Evolutionary conservation across 2,888 invertebrate genomes (phyloP).

Genomic region (Hyposoter dolosus): DNA sequence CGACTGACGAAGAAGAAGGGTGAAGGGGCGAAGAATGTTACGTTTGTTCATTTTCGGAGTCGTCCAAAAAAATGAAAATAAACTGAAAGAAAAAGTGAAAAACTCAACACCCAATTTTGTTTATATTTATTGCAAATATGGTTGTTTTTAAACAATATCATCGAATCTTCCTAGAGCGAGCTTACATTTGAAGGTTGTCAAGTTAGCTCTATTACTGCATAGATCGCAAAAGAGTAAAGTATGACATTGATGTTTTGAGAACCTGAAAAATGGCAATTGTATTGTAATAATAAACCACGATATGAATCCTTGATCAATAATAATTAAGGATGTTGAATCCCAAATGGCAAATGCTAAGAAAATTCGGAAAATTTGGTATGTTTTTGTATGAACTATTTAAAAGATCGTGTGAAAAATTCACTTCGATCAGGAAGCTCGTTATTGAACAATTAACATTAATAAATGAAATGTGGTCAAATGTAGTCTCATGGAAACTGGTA

Average conservation of each 20-base stretch:
- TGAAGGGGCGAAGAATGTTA: too few relatives aligned
- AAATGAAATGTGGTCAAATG: too few relatives aligned
- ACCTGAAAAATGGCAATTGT: slow-evolving; percentile 32
- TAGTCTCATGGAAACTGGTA: too few relatives aligned
- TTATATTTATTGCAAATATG: background rate
- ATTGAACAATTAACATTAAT: too few relatives aligned
- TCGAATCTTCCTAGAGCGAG: background rate
- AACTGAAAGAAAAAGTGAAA: background rate
- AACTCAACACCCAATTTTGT: too few relatives aligned
- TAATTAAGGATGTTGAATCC: background rate
- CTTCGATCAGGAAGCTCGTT: too few relatives aligned
- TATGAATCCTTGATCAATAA: background rate
- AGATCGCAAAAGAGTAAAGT: slow-evolving; percentile 49
- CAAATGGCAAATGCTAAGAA: too few relatives aligned
- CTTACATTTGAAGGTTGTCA: background rate
- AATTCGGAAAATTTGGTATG: too few relatives aligned
- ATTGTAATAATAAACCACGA: background rate
- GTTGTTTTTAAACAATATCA: background rate
- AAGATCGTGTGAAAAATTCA: too few relatives aligned
- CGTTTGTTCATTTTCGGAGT: too few relatives aligned
- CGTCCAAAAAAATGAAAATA: background rate
- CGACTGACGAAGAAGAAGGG: too few relatives aligned
- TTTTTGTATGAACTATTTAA: too few relatives aligned
- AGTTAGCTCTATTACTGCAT: slow-evolving; percentile 14
- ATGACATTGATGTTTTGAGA: slow-evolving; percentile 55